phyloP scores from a whole-genome alignment of 1,140 invertebrate genomes.

The Trichonephila clavipes region DNA sequence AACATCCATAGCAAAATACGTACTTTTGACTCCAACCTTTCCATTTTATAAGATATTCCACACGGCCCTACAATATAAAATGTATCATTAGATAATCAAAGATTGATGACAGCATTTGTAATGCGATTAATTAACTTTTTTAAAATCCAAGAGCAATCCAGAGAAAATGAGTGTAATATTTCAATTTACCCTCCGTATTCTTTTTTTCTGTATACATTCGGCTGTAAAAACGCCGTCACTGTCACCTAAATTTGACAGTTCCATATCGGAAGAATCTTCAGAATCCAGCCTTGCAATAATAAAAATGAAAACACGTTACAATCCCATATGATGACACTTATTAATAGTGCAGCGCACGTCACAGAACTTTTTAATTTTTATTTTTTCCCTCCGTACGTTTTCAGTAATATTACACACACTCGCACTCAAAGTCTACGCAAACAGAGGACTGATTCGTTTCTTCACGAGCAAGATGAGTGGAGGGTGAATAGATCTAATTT shows the following conservation, averaged over 20 bases:
- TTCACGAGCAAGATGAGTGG: constrained; percentile 7
- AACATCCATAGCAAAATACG: constrained; percentile 41
- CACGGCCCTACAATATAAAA: constrained; percentile 87
- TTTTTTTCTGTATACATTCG: constrained; percentile 96
- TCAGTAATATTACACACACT: neutral
- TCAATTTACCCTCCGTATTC: constrained; percentile 90
- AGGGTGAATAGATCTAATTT: constrained; percentile 21
- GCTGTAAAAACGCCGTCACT: constrained; percentile 96
- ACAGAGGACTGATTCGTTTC: constrained; percentile 20
- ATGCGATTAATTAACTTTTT: neutral
- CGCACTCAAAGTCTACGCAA: neutral
- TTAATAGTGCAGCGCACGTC: neutral
- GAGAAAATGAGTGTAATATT: neutral
- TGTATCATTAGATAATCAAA: constrained; percentile 8
- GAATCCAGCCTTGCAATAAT: constrained; percentile 3
- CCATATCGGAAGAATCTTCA: constrained; percentile 82
- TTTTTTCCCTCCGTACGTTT: neutral
- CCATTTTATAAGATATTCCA: constrained; percentile 98
- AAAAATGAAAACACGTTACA: neutral
- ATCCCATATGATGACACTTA: neutral
- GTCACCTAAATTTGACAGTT: constrained; percentile 84
- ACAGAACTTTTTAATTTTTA: neutral
- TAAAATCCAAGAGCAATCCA: neutral
- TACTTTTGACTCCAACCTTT: constrained; percentile 91
- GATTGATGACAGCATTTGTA: neutral